Percentiles rank a stretch among this genome's conserved stretches.
phyloP scores from a whole-genome alignment of 2,888 invertebrate species.

The Drosophila testacea region DNA sequence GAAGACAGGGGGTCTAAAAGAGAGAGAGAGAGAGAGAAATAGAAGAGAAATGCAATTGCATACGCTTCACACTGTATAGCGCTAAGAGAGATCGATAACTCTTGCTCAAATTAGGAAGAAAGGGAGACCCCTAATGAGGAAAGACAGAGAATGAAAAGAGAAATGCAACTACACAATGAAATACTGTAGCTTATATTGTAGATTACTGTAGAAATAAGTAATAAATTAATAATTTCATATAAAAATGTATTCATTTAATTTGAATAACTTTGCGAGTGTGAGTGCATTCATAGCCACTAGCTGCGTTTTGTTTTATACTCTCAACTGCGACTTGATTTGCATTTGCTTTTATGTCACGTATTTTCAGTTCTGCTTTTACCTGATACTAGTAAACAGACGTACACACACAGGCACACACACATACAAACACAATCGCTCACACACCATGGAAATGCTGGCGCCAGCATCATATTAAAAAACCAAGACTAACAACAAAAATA shows the following conservation, averaged over 20 bases:
- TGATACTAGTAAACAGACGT: constrained; percentile 1
- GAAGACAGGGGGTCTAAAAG: background rate
- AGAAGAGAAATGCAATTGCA: background rate
- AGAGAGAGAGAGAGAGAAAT: background rate
- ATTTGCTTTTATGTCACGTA: constrained; percentile 20
- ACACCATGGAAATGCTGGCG: constrained; percentile 57
- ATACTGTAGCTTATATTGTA: too few species aligned
- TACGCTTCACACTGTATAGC: background rate
- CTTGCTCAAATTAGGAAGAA: too few species aligned
- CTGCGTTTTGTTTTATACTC: background rate
- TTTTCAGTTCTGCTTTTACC: background rate
- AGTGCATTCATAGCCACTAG: constrained; percentile 6
- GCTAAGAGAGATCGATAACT: too few species aligned
- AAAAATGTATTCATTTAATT: background rate
- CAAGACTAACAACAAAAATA: constrained; percentile 15
- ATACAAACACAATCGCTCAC: background rate
- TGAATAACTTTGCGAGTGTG: background rate
- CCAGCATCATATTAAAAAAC: constrained; percentile 51
- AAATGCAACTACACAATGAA: too few species aligned
- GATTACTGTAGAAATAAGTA: background rate
- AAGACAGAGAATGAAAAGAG: too few species aligned
- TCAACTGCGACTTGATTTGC: constrained; percentile 5
- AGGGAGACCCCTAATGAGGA: too few species aligned
- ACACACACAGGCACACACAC: background rate
- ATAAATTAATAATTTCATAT: background rate